Evolutionary conservation across 2,797 vertebrate genomes (phyloP).

Genomic region (Telmatherina bonti): DNA sequence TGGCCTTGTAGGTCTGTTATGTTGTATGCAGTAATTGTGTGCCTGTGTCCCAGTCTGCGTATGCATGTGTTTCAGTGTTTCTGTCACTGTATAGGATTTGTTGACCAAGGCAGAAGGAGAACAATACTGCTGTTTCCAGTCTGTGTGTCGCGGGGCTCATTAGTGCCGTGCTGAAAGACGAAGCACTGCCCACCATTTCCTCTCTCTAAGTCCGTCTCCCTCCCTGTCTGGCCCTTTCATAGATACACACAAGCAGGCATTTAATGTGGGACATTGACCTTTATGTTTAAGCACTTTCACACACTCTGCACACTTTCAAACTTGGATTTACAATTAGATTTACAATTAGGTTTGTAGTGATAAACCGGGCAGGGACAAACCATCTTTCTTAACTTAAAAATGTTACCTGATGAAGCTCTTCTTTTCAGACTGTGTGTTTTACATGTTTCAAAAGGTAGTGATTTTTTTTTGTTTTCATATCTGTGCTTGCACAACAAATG

Average conservation of each 20-base stretch:
- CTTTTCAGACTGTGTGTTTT: not conserved
- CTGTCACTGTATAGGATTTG: slow-evolving; percentile 59
- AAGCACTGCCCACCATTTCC: slow-evolving; percentile 79
- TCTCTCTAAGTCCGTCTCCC: slow-evolving; percentile 62
- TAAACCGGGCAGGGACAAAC: not conserved
- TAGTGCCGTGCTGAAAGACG: slow-evolving; percentile 80
- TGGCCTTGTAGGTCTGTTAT: slow-evolving; percentile 7
- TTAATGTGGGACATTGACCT: slow-evolving; percentile 31
- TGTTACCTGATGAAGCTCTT: not conserved
- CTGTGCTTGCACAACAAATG: not conserved
- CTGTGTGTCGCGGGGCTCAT: slow-evolving; percentile 79
- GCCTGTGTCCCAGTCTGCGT: slow-evolving; percentile 26
- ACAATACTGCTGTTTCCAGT: slow-evolving; percentile 81
- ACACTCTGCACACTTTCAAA: not conserved
- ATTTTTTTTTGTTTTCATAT: not conserved
- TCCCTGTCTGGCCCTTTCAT: slow-evolving; percentile 45
- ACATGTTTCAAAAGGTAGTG: not conserved
- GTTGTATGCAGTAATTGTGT: slow-evolving; percentile 30
- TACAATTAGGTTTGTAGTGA: not conserved
- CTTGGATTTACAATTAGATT: not conserved
- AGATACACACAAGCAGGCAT: slow-evolving; percentile 22
- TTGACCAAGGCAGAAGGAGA: slow-evolving; percentile 62
- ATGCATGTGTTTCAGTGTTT: slow-evolving; percentile 52
- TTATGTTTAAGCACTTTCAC: not conserved
- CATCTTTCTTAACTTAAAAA: not conserved